Base-by-base conservation (phyloP, 1,140 invertebrate genomes). In the Pogonognathellus flavescens region DNA sequence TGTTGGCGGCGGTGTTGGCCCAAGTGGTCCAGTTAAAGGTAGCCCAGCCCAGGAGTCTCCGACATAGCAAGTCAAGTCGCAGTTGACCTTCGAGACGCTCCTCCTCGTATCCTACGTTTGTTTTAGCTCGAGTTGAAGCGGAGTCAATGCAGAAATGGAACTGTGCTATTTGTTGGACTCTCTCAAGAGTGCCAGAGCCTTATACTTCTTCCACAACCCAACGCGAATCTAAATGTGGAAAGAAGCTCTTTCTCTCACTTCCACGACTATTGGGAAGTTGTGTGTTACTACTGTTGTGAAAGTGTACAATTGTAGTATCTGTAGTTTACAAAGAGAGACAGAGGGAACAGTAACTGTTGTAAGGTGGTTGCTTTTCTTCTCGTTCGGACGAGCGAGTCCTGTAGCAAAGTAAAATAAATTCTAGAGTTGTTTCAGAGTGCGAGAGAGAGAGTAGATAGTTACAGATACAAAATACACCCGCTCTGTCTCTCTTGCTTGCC, bases 61-160 rank as follows among this genome's bases (percentile, higher is more conserved):
- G 70, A 76, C 70, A 76, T 31, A 76, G 70, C 70, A 76, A 76
- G 70, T 76, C 70, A 76, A 76, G 70, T 76, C 70, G 49, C n/a
- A 50, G 70, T 76, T 76, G 70, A 76, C 70, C 70, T 76, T 76
- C 70, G 70, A 76, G 70, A 76, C 70, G 70, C 70, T 76, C 70
- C 70, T 76, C 70, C 70, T 76, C 25, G 70, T 31, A 76, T 76
- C 31, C 70, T 50, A n/a, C 70, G 70, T 76, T 76, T 76, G 31
- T 66, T 76, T 76, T 76, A 76, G 70, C 70, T n/a, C 41, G 41
- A 25, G 25, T 31, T 49, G 31, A 1, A 72, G 25, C 66, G 41
- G 66, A 49, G 41, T 72, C 25, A 25, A 76, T 76, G 20, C 60
- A 13, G 59, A 20, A 25, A 66, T 66, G 20, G 20, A 66, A 31